These are phyloP conservation scores for Paedocypris micromegethes DNA, from an alignment of 2,797 vertebrate species.

Conservation along the genomic window DNA sequence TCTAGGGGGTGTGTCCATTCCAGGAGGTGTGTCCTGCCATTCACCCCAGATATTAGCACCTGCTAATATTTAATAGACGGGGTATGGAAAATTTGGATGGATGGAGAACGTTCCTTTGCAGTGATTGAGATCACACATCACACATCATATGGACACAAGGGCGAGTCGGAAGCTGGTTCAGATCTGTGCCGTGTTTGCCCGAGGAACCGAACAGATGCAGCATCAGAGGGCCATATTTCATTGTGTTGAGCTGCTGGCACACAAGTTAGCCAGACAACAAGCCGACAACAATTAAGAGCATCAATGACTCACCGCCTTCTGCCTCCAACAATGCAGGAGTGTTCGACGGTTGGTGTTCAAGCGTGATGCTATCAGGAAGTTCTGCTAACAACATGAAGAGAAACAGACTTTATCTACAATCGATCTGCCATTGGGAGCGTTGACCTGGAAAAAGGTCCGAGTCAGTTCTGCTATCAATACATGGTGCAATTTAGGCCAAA, in stretches of 20 bases:
- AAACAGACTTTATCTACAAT: slow-evolving; percentile 54
- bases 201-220: slow-evolving; percentile 1
- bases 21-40: too few relatives aligned
- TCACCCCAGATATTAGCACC: too few relatives aligned
- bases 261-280: slow-evolving; percentile 30
- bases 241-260: slow-evolving; percentile 13
- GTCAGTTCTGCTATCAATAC: slow-evolving; percentile 58
- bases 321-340: neutral
- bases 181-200: slow-evolving; percentile 13
- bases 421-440: slow-evolving; percentile 54
- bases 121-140: neutral
- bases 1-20: too few relatives aligned
- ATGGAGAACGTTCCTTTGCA: too few relatives aligned
- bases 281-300: slow-evolving; percentile 33
- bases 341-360: neutral
- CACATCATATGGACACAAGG: neutral
- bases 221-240: slow-evolving; percentile 13
- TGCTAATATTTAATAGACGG: too few relatives aligned
- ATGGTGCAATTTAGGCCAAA: slow-evolving; percentile 59
- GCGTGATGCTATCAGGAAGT: slow-evolving; percentile 5
- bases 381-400: neutral
- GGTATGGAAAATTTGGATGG: too few relatives aligned
- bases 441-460: slow-evolving; percentile 66
- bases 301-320: slow-evolving; percentile 10
- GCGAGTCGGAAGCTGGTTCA: neutral